Evolutionary conservation across 2,797 vertebrate genomes (phyloP).

Genomic region (Gallirallus australis): DNA sequence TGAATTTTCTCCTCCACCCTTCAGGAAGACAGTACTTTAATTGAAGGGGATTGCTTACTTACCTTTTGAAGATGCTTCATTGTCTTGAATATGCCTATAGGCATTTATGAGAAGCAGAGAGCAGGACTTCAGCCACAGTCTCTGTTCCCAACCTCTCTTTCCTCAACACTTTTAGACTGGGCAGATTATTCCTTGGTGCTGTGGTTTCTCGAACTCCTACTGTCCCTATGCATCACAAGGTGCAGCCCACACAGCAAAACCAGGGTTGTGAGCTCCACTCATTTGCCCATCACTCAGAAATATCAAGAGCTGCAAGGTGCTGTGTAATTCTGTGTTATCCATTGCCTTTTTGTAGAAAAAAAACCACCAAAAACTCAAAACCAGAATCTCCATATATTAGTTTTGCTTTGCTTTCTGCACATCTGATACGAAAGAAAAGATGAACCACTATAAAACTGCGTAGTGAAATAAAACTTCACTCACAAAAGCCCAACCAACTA

Average conservation of each 20-base stretch:
- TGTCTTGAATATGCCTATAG: not conserved
- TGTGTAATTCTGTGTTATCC: not conserved
- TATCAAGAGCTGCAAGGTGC: not conserved
- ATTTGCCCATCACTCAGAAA: not conserved
- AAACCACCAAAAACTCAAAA: rapidly evolving
- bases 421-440: not conserved
- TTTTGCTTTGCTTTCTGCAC: not conserved
- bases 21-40: not conserved
- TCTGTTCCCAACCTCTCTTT: not conserved
- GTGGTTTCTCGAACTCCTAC: not conserved
- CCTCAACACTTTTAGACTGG: not conserved
- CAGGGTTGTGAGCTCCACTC: not conserved
- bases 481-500: not conserved
- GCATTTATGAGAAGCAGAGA: not conserved
- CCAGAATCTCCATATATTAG: not conserved
- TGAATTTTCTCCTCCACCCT: not conserved
- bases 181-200: not conserved
- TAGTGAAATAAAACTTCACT: not conserved
- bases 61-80: not conserved
- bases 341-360: not conserved
- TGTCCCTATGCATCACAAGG: not conserved
- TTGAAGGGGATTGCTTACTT: not conserved
- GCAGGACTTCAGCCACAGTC: not conserved
- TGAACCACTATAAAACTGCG: not conserved
- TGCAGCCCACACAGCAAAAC: not conserved